Conservation (phyloP, 2,888 invertebrate species). For the Mechanitis messenoides region DNA sequence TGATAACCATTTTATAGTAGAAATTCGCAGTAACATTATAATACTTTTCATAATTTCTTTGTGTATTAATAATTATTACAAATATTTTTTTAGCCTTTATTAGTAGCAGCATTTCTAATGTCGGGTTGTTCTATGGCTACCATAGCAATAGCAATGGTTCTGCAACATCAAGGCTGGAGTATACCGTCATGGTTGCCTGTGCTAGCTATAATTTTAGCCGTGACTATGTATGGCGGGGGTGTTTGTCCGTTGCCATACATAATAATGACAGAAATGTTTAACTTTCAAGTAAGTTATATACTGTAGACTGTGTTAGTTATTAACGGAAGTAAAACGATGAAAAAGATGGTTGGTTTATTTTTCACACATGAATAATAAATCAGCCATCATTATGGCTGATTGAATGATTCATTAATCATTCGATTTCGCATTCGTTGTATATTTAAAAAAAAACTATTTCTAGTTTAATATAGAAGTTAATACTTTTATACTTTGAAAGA, state of each 20-base stretch:
- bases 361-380: too few species aligned
- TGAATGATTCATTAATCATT: too few species aligned
- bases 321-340: not conserved
- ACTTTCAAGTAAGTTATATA: slow-evolving; percentile 38
- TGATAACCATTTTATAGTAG: too few species aligned
- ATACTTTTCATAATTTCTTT: too few species aligned
- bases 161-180: not conserved
- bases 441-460: not conserved
- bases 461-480: not conserved
- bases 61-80: not conserved
- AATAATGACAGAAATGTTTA: slow-evolving; percentile 47
- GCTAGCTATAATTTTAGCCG: slow-evolving; percentile 2
- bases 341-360: too few species aligned
- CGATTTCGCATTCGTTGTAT: too few species aligned
- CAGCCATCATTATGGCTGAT: too few species aligned
- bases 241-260: slow-evolving; percentile 34
- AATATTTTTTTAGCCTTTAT: not conserved
- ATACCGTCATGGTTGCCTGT: slow-evolving; percentile 7
- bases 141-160: not conserved
- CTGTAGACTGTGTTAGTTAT: not conserved
- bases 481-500: not conserved
- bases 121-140: not conserved
- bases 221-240: slow-evolving; percentile 1
- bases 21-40: too few species aligned
- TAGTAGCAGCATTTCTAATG: not conserved